Evolutionary conservation across 2,113 vertebrate genomes (phyloP).

Genomic region (Protobothrops mucrosquamatus): DNA sequence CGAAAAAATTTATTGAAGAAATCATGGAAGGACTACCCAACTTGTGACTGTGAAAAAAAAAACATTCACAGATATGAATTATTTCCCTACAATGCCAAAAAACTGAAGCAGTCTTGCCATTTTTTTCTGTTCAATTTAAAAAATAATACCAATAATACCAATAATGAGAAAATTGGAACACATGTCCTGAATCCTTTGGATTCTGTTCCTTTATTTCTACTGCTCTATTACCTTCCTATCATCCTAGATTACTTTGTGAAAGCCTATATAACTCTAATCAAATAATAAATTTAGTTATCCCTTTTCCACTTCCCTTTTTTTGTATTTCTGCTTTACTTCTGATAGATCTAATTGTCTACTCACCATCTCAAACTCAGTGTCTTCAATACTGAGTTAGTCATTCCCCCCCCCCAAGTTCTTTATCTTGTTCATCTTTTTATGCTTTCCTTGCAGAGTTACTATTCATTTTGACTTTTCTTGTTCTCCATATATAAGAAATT

Average conservation of each 20-base stretch:
- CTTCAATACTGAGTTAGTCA: not conserved
- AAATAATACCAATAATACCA: not conserved
- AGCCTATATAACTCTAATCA: not conserved
- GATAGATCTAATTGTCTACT: not conserved
- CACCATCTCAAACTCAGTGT: not conserved
- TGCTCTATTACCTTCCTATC: not conserved
- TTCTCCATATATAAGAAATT: not conserved
- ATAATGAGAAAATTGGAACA: not conserved
- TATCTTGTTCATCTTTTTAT: not conserved
- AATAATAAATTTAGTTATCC: not conserved
- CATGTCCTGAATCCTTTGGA: not conserved
- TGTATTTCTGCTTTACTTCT: not conserved
- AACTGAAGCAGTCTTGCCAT: not conserved
- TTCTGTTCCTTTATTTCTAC: not conserved
- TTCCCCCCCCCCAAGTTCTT: not conserved
- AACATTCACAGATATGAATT: slow-evolving; percentile 19
- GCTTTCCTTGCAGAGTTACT: not conserved
- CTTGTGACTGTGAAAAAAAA: slow-evolving; percentile 13
- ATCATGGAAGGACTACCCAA: slow-evolving; percentile 17
- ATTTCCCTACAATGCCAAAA: slow-evolving; percentile 15
- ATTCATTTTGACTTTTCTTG: not conserved
- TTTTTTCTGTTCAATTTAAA: not conserved
- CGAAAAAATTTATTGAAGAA: slow-evolving; percentile 18
- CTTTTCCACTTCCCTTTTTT: not conserved
- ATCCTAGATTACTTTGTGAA: not conserved